A percentile compares a stretch with the other conserved stretches of the same genome.
These are phyloP conservation scores for Dufourea novaeangliae DNA, from an alignment of 1,140 invertebrate genomes.

Conservation along the genomic window DNA sequence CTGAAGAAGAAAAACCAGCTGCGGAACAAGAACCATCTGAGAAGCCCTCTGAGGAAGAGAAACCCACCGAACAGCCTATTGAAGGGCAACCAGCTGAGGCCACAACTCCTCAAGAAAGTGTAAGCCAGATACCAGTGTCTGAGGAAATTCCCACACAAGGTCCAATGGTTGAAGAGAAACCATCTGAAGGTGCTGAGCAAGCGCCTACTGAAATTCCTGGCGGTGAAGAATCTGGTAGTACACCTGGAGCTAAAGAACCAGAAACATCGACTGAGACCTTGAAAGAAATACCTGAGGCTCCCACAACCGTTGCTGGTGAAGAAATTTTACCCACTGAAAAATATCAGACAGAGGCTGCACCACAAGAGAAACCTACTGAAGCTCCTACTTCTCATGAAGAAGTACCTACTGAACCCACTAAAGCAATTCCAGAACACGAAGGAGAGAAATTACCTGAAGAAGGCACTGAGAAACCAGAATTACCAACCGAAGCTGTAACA, in stretches of 20 bases:
- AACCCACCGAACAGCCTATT: not conserved
- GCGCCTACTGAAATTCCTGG: slow-evolving; percentile 53
- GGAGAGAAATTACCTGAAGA: slow-evolving; percentile 11
- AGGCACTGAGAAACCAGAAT: slow-evolving; percentile 24
- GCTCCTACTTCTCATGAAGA: slow-evolving; percentile 19
- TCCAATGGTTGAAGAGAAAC: slow-evolving; percentile 40
- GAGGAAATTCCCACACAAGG: slow-evolving; percentile 37
- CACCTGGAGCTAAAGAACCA: slow-evolving; percentile 17
- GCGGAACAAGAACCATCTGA: slow-evolving; percentile 52
- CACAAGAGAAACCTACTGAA: slow-evolving; percentile 46
- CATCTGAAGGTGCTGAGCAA: slow-evolving; percentile 53
- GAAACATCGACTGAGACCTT: slow-evolving; percentile 19
- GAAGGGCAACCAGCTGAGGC: slow-evolving; percentile 27
- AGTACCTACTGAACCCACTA: slow-evolving; percentile 16
- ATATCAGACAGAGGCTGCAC: slow-evolving; percentile 3
- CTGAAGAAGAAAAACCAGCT: slow-evolving; percentile 48
- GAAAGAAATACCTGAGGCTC: slow-evolving; percentile 32
- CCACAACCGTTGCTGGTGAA: slow-evolving; percentile 22
- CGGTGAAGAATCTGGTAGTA: slow-evolving; percentile 3
- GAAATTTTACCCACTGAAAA: slow-evolving; percentile 25
- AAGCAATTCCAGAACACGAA: slow-evolving; percentile 35
- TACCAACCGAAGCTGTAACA: slow-evolving; percentile 33
- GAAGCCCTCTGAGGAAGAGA: slow-evolving; percentile 52
- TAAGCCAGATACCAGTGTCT: slow-evolving; percentile 1
- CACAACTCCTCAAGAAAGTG: slow-evolving; percentile 10